Percentiles rank a stretch among this genome's conserved stretches.
These are phyloP conservation scores for Pseudomyrmex pallidus DNA, from an alignment of 1,140 invertebrate genomes.

Conservation along the genomic window DNA sequence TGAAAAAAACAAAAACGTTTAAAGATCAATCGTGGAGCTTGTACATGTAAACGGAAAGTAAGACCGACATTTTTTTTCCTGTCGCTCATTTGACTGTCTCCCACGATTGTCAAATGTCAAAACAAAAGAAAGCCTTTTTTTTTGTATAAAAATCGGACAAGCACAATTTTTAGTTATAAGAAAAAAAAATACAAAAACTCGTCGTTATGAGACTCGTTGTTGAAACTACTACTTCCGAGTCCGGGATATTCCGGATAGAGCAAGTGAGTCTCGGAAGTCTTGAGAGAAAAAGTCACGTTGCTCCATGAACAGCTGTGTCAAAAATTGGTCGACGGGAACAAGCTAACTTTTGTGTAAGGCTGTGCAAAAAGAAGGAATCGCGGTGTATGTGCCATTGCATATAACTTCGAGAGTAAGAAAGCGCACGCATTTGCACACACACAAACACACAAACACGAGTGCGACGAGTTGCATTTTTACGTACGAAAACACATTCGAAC, in stretches of 20 bases:
- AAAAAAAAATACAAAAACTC: not conserved
- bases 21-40: slow-evolving; percentile 1
- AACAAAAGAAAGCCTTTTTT: not conserved
- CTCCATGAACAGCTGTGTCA: no score
- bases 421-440: not conserved
- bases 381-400: slow-evolving; percentile 24
- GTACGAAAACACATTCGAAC: slow-evolving; percentile 20
- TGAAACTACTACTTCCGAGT: no score
- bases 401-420: slow-evolving; percentile 7
- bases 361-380: not conserved
- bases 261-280: no score
- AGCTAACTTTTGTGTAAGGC: no score
- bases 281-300: no score
- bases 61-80: slow-evolving; percentile 14
- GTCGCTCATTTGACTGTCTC: not conserved
- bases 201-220: no score
- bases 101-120: not conserved
- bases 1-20: not conserved
- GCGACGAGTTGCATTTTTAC: slow-evolving; percentile 22
- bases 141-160: not conserved
- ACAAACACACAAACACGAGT: not conserved
- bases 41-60: not conserved
- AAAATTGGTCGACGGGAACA: no score
- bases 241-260: no score
- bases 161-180: not conserved